Conservation (phyloP, 2,888 invertebrate genomes). For the Eugnorisma glareosa region DNA sequence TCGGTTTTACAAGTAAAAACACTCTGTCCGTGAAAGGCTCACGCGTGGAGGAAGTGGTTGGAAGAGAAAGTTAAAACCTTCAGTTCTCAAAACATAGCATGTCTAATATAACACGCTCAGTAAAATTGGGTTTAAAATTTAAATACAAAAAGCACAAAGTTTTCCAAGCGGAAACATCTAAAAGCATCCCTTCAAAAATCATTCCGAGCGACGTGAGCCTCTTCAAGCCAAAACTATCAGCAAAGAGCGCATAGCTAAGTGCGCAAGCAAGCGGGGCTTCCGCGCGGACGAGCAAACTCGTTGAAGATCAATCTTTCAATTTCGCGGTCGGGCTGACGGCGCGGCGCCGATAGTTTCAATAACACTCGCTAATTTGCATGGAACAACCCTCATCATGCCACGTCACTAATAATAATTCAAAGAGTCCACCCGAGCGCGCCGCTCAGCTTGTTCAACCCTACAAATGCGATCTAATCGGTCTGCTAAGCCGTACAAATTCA, state of each 20-base stretch:
- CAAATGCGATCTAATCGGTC: constrained; percentile 77
- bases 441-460: constrained; percentile 71
- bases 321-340: constrained; percentile 61
- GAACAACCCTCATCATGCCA: constrained; percentile 67
- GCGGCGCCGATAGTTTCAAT: constrained; percentile 67
- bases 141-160: constrained; percentile 22
- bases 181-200: constrained; percentile 49
- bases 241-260: constrained; percentile 62
- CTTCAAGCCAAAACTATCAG: constrained; percentile 52
- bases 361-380: constrained; percentile 70
- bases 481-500: constrained; percentile 80
- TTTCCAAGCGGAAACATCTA: constrained; percentile 26
- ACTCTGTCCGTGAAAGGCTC: neutral
- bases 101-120: neutral
- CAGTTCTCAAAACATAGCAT: neutral
- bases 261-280: constrained; percentile 40
- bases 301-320: constrained; percentile 69
- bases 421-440: constrained; percentile 65
- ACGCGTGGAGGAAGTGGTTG: too few species aligned
- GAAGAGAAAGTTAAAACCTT: neutral
- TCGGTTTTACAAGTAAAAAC: neutral
- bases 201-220: constrained; percentile 60
- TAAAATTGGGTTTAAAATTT: constrained; percentile 4
- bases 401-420: constrained; percentile 70
- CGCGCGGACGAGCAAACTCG: constrained; percentile 63